These are phyloP conservation scores for Scaptomyza pallida DNA, from an alignment of 1,140 invertebrate genomes.

Conservation along the genomic window DNA sequence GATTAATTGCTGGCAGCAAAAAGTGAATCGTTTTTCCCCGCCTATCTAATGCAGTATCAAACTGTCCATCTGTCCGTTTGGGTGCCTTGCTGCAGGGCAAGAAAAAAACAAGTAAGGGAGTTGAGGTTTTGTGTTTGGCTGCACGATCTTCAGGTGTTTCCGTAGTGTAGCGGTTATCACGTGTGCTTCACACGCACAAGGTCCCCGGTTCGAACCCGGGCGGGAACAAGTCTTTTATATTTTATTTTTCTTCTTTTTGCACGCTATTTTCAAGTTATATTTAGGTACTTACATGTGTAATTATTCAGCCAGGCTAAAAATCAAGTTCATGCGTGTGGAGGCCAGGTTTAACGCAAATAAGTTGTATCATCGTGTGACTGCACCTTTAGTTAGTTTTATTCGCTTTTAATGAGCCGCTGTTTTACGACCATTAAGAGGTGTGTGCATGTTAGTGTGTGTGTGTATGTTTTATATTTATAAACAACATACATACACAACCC, in stretches of 20 bases:
- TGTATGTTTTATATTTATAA: constrained; percentile 71
- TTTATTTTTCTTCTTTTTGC: constrained; percentile 17
- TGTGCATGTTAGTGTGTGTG: neutral
- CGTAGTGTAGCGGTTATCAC: constrained; percentile 86
- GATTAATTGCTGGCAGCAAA: constrained; percentile 57
- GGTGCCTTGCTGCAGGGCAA: neutral
- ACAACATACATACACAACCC: constrained; percentile 65
- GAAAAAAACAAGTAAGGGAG: constrained; percentile 14
- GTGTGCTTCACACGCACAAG: constrained; percentile 88
- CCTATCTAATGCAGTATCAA: neutral
- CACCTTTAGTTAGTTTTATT: constrained; percentile 45
- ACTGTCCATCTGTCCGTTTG: neutral
- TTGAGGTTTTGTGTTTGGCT: constrained; percentile 21
- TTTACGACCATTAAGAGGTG: constrained; percentile 59
- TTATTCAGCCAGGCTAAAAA: constrained; percentile 24
- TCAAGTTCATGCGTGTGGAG: constrained; percentile 43
- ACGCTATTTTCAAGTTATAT: constrained; percentile 9
- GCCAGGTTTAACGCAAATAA: constrained; percentile 26
- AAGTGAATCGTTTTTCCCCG: constrained; percentile 41
- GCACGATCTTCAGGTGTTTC: constrained; percentile 47
- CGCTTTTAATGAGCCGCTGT: constrained; percentile 61
- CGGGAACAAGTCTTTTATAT: constrained; percentile 84
- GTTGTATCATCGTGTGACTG: constrained; percentile 22
- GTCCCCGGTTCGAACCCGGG: constrained; percentile 88
- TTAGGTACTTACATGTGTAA: constrained; percentile 17